Percentiles rank a stretch among this genome's conserved stretches.
phyloP scores from a whole-genome alignment of 2,888 invertebrate genomes.

The Polyploca ridens region DNA sequence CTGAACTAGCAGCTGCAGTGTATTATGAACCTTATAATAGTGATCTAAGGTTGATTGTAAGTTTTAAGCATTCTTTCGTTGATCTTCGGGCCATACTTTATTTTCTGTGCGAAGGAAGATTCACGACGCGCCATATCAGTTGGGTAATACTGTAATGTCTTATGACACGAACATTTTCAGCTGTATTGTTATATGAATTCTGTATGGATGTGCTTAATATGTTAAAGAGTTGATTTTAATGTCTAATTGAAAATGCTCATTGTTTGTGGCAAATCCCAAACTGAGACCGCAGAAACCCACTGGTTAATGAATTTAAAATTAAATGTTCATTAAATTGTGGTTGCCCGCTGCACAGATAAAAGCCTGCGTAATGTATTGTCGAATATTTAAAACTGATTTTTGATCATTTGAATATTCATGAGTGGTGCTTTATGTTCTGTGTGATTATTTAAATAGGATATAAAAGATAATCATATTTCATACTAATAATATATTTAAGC shows the following conservation, averaged over 20 bases:
- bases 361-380: neutral
- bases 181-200: neutral
- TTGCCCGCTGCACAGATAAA: conserved; percentile 22
- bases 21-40: no score
- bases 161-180: neutral
- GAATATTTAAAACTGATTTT: conserved; percentile 1
- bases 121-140: no score
- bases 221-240: no score
- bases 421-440: neutral
- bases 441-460: neutral
- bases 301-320: conserved; percentile 57
- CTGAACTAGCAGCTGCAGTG: no score
- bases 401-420: conserved; percentile 4
- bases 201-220: no score
- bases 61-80: no score
- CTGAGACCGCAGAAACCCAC: conserved; percentile 34
- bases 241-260: neutral
- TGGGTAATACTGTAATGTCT: no score
- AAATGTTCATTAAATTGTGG: conserved; percentile 55
- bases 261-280: conserved; percentile 18
- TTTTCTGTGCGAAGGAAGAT: no score
- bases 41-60: no score
- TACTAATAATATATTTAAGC: neutral
- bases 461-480: neutral
- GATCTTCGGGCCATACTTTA: no score